Percentiles rank a stretch among this genome's conserved stretches.
These are phyloP conservation scores for Gouania willdenowi DNA, from an alignment of 2,797 vertebrate genomes.

Conservation along the genomic window DNA sequence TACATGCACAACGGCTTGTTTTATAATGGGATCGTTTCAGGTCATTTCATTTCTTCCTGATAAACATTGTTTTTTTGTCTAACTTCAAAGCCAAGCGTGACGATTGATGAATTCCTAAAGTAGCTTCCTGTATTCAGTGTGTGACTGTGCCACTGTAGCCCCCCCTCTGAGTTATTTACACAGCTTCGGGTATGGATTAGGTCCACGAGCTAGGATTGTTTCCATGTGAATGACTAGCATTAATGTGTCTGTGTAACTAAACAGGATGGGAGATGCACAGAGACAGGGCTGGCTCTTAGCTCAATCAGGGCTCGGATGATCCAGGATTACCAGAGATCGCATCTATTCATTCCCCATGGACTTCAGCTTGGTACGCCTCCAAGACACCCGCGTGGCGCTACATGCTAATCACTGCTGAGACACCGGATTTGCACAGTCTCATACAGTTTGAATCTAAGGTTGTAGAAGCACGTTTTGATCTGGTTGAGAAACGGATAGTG, in stretches of 20 bases:
- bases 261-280: constrained; percentile 44
- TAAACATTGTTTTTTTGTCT: constrained; percentile 26
- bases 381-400: constrained; percentile 25
- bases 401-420: constrained; percentile 47
- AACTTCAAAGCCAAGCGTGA: constrained; percentile 17
- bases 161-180: constrained; percentile 52
- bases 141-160: constrained; percentile 27
- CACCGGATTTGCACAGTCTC: constrained; percentile 24
- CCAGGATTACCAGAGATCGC: constrained; percentile 56
- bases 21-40: constrained; percentile 38
- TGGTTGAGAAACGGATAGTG: too few relatives aligned
- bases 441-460: too few relatives aligned
- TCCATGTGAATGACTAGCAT: constrained; percentile 62
- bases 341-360: constrained; percentile 46
- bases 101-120: constrained; percentile 31
- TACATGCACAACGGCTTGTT: constrained; percentile 3
- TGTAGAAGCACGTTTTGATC: too few relatives aligned
- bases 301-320: constrained; percentile 61
- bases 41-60: constrained; percentile 27
- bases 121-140: constrained; percentile 24
- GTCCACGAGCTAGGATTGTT: constrained; percentile 50
- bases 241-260: constrained; percentile 53
- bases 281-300: constrained; percentile 40
- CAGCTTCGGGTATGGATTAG: constrained; percentile 52
- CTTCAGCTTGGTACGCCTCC: constrained; percentile 29